Percentiles rank a stretch among this genome's conserved stretches.
Evolutionary conservation across 2,797 vertebrate species (phyloP).

Genomic region (Fistularia tabacaria): DNA sequence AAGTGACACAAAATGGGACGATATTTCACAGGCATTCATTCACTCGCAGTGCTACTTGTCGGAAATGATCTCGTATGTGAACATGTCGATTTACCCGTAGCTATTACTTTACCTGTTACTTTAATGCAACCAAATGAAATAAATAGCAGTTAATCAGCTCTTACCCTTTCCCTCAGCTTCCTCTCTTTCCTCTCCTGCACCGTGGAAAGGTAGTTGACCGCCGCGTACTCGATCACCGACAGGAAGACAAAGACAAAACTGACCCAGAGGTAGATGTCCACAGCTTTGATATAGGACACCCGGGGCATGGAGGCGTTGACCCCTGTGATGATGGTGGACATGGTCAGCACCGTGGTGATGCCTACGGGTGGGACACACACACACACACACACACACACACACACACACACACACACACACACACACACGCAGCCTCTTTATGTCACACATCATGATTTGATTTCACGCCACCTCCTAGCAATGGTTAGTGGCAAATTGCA

Average conservation of each 20-base stretch:
- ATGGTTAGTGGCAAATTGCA: too few species aligned
- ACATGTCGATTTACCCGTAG: not conserved
- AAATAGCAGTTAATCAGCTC: conserved; percentile 17
- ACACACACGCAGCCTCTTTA: not conserved
- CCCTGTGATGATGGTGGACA: conserved; percentile 84
- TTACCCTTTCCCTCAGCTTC: conserved; percentile 81
- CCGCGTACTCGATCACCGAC: conserved; percentile 81
- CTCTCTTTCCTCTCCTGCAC: conserved; percentile 87
- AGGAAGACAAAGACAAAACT: conserved; percentile 84
- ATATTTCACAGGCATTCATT: conserved; percentile 41
- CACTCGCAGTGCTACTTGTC: not conserved
- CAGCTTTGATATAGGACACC: conserved; percentile 83
- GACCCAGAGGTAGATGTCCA: conserved; percentile 84
- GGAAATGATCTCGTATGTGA: too few species aligned
- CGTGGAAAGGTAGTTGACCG: conserved; percentile 86
- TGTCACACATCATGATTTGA: not conserved
- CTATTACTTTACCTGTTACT: not conserved
- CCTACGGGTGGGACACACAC: conserved; percentile 54
- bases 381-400: conserved; percentile 6
- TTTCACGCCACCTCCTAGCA: not conserved
- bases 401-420: not conserved
- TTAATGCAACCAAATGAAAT: not conserved
- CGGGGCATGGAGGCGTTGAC: conserved; percentile 83
- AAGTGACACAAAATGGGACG: conserved; percentile 44
- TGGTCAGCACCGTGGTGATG: conserved; percentile 81